phyloP scores from a whole-genome alignment of 2,797 vertebrate genomes.

The Labeo calbasu region DNA sequence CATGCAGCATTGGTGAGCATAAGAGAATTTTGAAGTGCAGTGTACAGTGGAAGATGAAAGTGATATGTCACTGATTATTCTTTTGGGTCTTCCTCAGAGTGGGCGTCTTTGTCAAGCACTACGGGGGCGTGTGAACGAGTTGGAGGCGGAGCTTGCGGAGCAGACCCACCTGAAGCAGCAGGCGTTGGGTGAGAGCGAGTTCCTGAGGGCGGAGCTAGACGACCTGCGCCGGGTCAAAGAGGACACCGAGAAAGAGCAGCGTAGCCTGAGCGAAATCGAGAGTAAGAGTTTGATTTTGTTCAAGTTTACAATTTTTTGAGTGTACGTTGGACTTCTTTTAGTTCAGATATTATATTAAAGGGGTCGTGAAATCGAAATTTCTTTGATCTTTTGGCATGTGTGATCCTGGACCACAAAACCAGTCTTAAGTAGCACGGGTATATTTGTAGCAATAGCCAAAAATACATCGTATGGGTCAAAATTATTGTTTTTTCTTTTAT shows the following conservation, averaged over 20 bases:
- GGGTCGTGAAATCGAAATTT: no score
- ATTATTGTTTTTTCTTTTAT: no score
- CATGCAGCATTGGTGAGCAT: not conserved
- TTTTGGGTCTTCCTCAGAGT: constrained; percentile 73
- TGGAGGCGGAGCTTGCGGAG: constrained; percentile 96
- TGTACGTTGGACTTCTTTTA: not conserved
- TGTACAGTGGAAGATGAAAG: not conserved
- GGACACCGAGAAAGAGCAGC: constrained; percentile 95
- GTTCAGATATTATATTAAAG: not conserved
- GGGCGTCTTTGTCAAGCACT: constrained; percentile 85
- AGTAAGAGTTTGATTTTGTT: constrained; percentile 75
- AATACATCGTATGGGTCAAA: no score
- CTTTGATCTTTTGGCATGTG: no score
- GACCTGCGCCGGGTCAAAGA: constrained; percentile 90
- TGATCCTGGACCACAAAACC: no score
- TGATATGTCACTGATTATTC: not conserved
- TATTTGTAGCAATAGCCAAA: no score
- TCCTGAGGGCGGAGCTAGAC: constrained; percentile 91
- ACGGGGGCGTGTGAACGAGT: constrained; percentile 88
- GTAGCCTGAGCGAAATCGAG: constrained; percentile 94
- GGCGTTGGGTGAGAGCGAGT: constrained; percentile 91
- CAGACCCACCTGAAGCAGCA: constrained; percentile 94
- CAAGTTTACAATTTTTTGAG: not conserved
- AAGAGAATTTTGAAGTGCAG: not conserved
- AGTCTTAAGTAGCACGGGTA: no score